phyloP scores from a whole-genome alignment of 2,888 invertebrate genomes.

The Hypomecis atomaria region DNA sequence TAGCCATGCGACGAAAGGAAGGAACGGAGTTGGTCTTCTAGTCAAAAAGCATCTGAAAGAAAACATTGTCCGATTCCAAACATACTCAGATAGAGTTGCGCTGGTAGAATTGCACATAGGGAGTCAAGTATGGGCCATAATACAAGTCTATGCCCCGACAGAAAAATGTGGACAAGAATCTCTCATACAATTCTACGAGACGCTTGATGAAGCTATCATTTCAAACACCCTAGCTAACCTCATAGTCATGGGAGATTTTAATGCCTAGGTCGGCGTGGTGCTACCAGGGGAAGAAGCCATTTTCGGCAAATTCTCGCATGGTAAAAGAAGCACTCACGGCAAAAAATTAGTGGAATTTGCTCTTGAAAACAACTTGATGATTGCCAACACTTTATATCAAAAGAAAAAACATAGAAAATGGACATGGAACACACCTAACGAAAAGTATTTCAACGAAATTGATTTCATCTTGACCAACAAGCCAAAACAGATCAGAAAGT shows the following conservation, averaged over 20 bases:
- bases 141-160: no score
- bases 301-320: conserved; percentile 6
- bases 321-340: conserved; percentile 4
- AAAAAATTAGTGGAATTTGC: conserved; percentile 4
- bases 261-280: conserved; percentile 5
- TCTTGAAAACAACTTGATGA: conserved; percentile 5
- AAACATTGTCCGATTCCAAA: no score
- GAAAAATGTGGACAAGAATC: no score
- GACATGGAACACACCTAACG: conserved; percentile 13
- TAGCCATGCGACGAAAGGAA: no score
- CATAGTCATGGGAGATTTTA: conserved; percentile 4
- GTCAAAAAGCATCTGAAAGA: no score
- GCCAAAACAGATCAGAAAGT: not conserved
- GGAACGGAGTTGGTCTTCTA: no score
- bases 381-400: not conserved
- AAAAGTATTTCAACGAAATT: not conserved
- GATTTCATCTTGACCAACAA: conserved; percentile 5
- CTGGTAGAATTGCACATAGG: no score
- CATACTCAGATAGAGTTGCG: no score
- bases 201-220: no score
- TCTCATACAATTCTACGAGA: no score
- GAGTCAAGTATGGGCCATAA: no score
- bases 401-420: conserved; percentile 1
- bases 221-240: no score
- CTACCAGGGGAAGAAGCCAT: conserved; percentile 1